Evolutionary conservation across 2,888 invertebrate species (phyloP).

Genomic region (Julus scanicus): DNA sequence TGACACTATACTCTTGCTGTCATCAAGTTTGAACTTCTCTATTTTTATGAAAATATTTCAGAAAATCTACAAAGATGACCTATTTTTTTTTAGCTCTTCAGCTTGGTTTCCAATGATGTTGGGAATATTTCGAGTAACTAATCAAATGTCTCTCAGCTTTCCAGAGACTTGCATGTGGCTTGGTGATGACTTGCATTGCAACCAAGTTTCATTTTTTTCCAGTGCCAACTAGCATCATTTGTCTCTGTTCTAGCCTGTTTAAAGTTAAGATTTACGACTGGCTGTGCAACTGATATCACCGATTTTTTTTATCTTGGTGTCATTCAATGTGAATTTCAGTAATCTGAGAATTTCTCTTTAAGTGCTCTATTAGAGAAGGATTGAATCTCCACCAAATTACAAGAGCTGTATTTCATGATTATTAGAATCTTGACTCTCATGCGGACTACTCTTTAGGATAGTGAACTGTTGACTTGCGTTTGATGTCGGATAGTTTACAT

Average conservation of each 20-base stretch:
- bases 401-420: too few species aligned
- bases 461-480: not conserved
- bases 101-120: not conserved
- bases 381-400: not conserved
- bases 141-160: not conserved
- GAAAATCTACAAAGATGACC: not conserved
- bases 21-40: not conserved
- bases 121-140: not conserved
- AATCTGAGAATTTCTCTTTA: not conserved
- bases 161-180: not conserved
- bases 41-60: not conserved
- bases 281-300: not conserved
- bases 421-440: too few species aligned
- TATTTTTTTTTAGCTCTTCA: not conserved
- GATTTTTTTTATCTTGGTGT: not conserved
- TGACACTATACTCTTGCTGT: not conserved
- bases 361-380: not conserved
- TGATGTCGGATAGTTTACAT: not conserved
- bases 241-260: not conserved
- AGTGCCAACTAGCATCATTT: constrained; percentile 21
- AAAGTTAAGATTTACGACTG: not conserved
- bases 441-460: too few species aligned
- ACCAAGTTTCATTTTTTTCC: not conserved
- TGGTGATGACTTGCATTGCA: not conserved
- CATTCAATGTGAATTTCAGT: not conserved